Evolutionary conservation across 2,888 invertebrate genomes (phyloP), one percentile per base, ranked within the genome.

Genomic region (Pollenia griseotomentosa): DNA sequence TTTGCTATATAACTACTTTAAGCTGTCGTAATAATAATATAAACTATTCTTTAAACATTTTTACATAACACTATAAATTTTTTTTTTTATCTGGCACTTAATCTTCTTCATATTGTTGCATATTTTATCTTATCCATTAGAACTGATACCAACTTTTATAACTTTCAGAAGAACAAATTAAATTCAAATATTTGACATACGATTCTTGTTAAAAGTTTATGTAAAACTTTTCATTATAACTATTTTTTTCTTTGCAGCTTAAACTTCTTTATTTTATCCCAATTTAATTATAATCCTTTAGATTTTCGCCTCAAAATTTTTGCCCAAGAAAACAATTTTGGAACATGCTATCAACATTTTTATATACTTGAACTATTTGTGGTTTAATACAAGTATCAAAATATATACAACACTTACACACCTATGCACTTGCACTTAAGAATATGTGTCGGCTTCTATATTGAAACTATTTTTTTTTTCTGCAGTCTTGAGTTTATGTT

Each of bases 361-460:
- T 79, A 84, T 84, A 84, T 74, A 80, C 79, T 84, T 79, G 68
- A 83, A 83, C 86, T 83, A 79, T 83, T 79, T 86, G 86, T 83
- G 86, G 83, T 79, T 79, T 74, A 63, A 53, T 74, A 55, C 48
- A 46, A 53, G 44, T 33, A 80, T 53, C 33, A 33, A 33, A 33
- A 19, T 53, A 53, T 12, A 14, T 16, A 14, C 14, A 46, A 66
- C 55, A 23, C 19, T 10, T 63, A 19, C 40, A 33, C n/a, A 44
- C 44, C 0, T 23, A 23, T 4, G 33, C 12, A 7, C 14, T 2
- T 16, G n/a, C 2, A 1, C 44, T 3, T 14, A 14, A 48, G 2
- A 48, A n/a, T 46, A 8, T 55, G 9, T 14, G 14, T n/a, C n/a
- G 42, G 46, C 44, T 16, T 82, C 51, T 73, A 61, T 63, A 53